Conservation (phyloP, 2,888 invertebrate species). For the Drosophila nr. medialis region DNA sequence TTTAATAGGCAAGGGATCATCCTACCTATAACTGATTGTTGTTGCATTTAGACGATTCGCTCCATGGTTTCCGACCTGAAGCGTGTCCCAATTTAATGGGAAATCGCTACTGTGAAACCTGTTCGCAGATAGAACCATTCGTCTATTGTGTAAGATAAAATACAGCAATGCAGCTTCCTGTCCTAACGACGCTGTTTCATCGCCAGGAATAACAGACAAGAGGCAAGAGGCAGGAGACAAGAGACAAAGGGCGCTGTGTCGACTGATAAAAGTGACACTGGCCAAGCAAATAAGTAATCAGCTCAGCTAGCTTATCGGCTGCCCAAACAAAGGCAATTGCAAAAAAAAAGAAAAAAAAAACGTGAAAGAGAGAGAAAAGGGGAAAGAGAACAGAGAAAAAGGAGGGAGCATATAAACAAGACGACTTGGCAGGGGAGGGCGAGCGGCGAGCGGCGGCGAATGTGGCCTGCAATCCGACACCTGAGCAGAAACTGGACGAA, state of each 20-base stretch:
- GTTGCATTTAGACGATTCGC: neutral
- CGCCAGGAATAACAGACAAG: constrained; percentile 9
- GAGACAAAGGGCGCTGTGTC: neutral
- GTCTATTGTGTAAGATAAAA: constrained; percentile 17
- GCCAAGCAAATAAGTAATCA: constrained; percentile 53
- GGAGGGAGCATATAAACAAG: neutral
- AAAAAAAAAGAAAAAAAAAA: constrained; percentile 13
- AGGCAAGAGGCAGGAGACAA: neutral
- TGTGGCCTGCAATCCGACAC: constrained; percentile 48
- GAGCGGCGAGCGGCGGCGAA: neutral
- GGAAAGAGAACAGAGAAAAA: neutral
- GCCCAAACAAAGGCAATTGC: constrained; percentile 56
- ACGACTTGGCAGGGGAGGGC: neutral
- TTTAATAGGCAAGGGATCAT: neutral
- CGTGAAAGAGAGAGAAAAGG: neutral
- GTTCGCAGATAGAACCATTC: constrained; percentile 27
- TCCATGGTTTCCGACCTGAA: neutral
- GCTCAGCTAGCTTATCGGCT: constrained; percentile 58
- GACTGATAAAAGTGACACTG: constrained; percentile 32
- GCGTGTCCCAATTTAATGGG: neutral
- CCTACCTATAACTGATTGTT: neutral
- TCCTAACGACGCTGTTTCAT: constrained; percentile 11
- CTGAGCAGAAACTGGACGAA: constrained; percentile 16
- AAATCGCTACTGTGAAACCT: constrained; percentile 11
- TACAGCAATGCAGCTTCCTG: constrained; percentile 27